These are phyloP conservation scores for Pangasianodon hypophthalmus DNA, from an alignment of 2,113 vertebrate species.

Conservation along the genomic window DNA sequence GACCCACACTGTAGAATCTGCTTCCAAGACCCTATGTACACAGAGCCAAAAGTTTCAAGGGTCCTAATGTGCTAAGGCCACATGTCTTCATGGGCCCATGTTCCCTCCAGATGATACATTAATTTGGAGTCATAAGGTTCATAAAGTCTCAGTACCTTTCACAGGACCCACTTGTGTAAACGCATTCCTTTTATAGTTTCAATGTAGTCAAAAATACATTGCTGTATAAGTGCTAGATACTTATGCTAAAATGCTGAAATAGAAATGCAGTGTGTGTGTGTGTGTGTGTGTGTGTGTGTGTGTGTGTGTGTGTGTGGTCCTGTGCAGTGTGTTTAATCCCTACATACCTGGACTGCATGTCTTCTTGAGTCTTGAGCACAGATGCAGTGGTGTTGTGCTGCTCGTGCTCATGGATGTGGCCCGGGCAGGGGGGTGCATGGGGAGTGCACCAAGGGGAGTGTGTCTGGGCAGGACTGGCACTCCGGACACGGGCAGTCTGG, in stretches of 20 bases:
- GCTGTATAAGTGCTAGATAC: not conserved
- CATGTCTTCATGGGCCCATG: not conserved
- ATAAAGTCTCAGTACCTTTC: not conserved
- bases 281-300: not conserved
- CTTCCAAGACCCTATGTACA: not conserved
- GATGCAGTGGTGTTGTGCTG: slow-evolving; percentile 60
- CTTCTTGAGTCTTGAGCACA: slow-evolving; percentile 76
- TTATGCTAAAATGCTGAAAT: not conserved
- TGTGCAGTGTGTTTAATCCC: not conserved
- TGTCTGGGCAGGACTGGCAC: slow-evolving; percentile 62
- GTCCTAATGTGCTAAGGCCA: not conserved
- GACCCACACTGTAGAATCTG: not conserved
- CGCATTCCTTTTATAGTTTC: too few species aligned
- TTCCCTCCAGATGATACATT: not conserved
- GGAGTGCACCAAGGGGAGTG: slow-evolving; percentile 50
- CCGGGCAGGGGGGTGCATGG: slow-evolving; percentile 53
- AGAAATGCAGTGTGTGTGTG: not conserved
- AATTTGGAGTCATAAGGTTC: not conserved
- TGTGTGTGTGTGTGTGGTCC: not conserved
- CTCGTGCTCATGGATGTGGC: slow-evolving; percentile 37
- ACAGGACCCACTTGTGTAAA: not conserved
- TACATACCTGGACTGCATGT: slow-evolving; percentile 86
- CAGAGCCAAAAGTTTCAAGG: not conserved
- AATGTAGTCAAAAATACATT: not conserved
- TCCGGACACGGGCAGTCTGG: slow-evolving; percentile 56